A percentile compares a stretch with the other conserved stretches of the same genome.
Conservation (phyloP, 2,888 invertebrate genomes). For the Eudemis profundana region DNA sequence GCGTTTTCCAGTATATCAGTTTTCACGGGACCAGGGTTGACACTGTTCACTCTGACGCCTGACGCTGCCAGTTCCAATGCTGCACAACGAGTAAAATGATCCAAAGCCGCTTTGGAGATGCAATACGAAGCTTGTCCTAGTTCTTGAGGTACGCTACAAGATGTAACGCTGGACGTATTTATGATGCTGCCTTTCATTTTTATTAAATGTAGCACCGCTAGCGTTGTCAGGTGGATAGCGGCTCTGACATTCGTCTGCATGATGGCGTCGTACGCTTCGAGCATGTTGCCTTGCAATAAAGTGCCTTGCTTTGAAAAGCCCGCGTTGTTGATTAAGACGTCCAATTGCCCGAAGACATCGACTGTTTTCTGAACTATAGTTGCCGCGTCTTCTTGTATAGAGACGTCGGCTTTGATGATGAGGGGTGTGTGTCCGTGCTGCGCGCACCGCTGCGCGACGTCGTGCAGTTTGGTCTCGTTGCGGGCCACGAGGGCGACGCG, state of each 20-base stretch:
- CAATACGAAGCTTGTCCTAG: constrained; percentile 77
- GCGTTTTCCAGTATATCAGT: constrained; percentile 53
- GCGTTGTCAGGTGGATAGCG: constrained; percentile 53
- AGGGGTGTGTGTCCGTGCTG: constrained; percentile 50
- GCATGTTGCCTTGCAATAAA: constrained; percentile 51
- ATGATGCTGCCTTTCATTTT: constrained; percentile 61
- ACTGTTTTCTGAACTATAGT: constrained; percentile 54
- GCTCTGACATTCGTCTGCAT: constrained; percentile 58
- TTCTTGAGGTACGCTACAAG: constrained; percentile 17
- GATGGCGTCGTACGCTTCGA: constrained; percentile 55
- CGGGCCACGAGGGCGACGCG: constrained; percentile 57
- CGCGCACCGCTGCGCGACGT: constrained; percentile 50
- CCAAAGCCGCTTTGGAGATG: constrained; percentile 90
- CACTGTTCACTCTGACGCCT: constrained; percentile 88
- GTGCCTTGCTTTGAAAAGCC: constrained; percentile 49
- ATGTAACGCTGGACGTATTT: constrained; percentile 60
- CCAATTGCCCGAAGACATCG: constrained; percentile 56
- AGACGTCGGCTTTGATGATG: constrained; percentile 56
- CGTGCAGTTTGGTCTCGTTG: constrained; percentile 52
- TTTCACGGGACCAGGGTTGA: constrained; percentile 89
- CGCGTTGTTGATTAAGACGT: constrained; percentile 63
- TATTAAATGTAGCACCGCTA: constrained; percentile 56
- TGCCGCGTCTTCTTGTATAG: constrained; percentile 53
- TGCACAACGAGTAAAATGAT: constrained; percentile 89
- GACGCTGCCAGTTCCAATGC: constrained; percentile 87